Evolutionary conservation across 2,113 vertebrate genomes (phyloP).

Genomic region (Lampris incognitus): DNA sequence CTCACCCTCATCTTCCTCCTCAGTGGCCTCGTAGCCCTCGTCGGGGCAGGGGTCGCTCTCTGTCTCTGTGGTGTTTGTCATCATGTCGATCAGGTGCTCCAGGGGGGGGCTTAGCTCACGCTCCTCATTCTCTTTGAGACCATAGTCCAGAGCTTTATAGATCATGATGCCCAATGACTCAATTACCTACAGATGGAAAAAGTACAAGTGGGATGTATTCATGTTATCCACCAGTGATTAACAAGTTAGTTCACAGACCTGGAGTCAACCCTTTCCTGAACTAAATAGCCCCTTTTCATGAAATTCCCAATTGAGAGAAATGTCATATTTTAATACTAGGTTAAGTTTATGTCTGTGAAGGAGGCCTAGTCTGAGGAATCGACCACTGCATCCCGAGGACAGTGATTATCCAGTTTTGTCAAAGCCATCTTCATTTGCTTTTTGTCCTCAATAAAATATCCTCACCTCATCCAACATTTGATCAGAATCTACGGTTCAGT

Average conservation of each 20-base stretch:
- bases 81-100: constrained; percentile 93
- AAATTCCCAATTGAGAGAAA: no score
- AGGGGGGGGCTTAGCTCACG: constrained; percentile 93
- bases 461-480: not conserved
- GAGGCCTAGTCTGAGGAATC: no score
- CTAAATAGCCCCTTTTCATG: no score
- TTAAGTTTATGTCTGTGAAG: no score
- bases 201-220: not conserved
- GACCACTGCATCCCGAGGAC: no score
- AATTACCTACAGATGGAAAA: constrained; percentile 85
- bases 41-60: constrained; percentile 87
- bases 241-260: no score
- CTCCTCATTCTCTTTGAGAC: constrained; percentile 95
- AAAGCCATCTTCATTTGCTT: no score
- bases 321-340: no score
- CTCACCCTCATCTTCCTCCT: constrained; percentile 87
- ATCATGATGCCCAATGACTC: constrained; percentile 97
- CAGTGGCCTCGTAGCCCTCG: constrained; percentile 94
- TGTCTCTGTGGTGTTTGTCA: constrained; percentile 88
- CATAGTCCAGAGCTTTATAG: constrained; percentile 98
- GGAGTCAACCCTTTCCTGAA: no score
- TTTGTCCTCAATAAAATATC: no score
- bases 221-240: not conserved
- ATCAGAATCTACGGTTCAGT: no score
- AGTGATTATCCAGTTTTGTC: no score